Evolutionary conservation across 2,113 vertebrate species (phyloP), one percentile per base, ranked within the genome.

Genomic region (Hyla sarda): DNA sequence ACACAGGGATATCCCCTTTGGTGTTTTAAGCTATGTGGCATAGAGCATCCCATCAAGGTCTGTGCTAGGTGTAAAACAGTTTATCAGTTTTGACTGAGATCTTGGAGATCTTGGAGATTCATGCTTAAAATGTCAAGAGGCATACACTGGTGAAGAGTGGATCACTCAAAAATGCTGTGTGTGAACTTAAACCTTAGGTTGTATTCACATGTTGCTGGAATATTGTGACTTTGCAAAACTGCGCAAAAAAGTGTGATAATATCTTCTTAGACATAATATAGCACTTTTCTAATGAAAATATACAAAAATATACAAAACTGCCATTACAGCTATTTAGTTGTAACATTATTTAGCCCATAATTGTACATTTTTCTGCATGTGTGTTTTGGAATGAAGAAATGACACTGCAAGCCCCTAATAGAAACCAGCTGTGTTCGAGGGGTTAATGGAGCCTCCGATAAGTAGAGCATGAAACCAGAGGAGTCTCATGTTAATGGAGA

Each of bases 401-500:
- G 76, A 76, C 48, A 52, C 25, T 80, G 65, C 5, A 47, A 47
- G 25, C 23, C 5, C 48, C 28, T 80, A 86, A 86, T 86, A 56
- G 84, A 67, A 86, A 81, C 17, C 84, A 86, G 48, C 84, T 86
- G 84, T 86, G 83, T 34, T 58, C 62, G 65, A 86, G 65, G 84
- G 84, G 84, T 86, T 86, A 86, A 86, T 86, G 76, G 84, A 77
- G 76, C 76, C 67, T 80, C 84, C 9, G 23, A 81, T 67, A 78
- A 85, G 74, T 69, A 67, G 58, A 85, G 83, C 83, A 78, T 85
- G 74, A 81, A 86, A 76, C 83, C 83, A 84, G 76, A 54, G 60
- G 50, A 86, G 84, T 45, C 76, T 86, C 25, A 58, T 54, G 84
- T 56, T 86, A 86, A 72, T 60, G 77, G 84, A 58, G 76, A 78